phyloP scores from a whole-genome alignment of 1,140 invertebrate species.

The Laupala kohalensis region DNA sequence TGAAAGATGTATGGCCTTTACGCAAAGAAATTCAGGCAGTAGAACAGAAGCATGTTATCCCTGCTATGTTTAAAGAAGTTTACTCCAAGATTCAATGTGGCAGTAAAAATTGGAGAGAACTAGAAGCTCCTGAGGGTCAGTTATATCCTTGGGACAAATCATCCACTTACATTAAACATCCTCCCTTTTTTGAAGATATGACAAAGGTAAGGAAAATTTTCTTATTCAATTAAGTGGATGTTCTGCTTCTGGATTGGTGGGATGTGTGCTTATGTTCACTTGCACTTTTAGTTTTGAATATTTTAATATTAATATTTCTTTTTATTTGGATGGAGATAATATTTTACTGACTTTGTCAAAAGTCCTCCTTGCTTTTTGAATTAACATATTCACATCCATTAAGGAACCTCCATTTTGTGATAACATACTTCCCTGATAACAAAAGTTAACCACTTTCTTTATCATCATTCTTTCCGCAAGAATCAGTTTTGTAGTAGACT shows the following conservation, averaged over 20 bases:
- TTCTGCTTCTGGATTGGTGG: too few relatives aligned
- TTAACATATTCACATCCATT: too few relatives aligned
- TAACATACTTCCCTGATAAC: too few relatives aligned
- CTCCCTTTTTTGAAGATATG: constrained; percentile 92
- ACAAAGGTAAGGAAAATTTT: constrained; percentile 37
- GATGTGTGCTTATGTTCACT: too few relatives aligned
- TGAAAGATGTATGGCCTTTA: constrained; percentile 91
- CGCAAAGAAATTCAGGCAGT: constrained; percentile 80
- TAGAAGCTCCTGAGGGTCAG: constrained; percentile 64
- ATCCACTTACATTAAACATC: constrained; percentile 93
- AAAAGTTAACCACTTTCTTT: too few relatives aligned
- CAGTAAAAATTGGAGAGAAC: constrained; percentile 70
- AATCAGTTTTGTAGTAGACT: too few relatives aligned
- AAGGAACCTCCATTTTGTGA: too few relatives aligned
- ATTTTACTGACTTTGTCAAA: too few relatives aligned
- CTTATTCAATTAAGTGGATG: too few relatives aligned
- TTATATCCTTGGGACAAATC: constrained; percentile 84
- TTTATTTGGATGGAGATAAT: background rate
- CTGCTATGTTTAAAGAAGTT: constrained; percentile 96
- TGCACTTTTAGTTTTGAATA: background rate
- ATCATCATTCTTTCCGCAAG: too few relatives aligned
- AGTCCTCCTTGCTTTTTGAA: too few relatives aligned
- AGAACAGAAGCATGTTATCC: constrained; percentile 81
- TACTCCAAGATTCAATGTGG: constrained; percentile 78
- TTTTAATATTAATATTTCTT: background rate